Evolutionary conservation across 2,797 vertebrate genomes (phyloP).

Genomic region (Presbytis comata): DNA sequence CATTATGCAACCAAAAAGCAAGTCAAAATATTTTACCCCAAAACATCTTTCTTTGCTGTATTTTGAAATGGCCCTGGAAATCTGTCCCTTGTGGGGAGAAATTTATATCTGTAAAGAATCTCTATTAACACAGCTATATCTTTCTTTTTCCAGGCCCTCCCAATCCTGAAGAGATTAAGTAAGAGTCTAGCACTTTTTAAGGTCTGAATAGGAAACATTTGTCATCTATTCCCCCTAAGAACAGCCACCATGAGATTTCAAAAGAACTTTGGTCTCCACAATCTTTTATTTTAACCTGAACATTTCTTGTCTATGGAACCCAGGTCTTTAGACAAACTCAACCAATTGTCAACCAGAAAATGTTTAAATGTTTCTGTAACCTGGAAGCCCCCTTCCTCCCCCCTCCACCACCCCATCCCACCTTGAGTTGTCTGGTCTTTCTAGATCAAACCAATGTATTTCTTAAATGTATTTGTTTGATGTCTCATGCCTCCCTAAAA

Average conservation of each 20-base stretch:
- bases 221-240: not conserved
- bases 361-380: not conserved
- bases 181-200: not conserved
- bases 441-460: not conserved
- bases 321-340: not conserved
- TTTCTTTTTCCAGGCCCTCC: not conserved
- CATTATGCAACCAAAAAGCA: not conserved
- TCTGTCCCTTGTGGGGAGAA: not conserved
- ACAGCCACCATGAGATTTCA: not conserved
- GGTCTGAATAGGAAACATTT: not conserved
- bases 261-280: not conserved
- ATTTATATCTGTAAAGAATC: not conserved
- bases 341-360: not conserved
- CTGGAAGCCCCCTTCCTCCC: not conserved
- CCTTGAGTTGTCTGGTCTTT: not conserved
- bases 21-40: not conserved
- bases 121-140: not conserved
- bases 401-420: fast-evolving
- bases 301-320: not conserved
- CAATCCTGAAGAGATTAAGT: not conserved
- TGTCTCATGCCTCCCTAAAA: not conserved
- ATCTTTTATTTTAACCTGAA: not conserved
- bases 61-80: not conserved
- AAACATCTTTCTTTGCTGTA: not conserved
- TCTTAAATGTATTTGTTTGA: not conserved